Evolutionary conservation across 2,888 invertebrate species (phyloP), one percentile per base, ranked within the genome.

Genomic region (Muscina levida): DNA sequence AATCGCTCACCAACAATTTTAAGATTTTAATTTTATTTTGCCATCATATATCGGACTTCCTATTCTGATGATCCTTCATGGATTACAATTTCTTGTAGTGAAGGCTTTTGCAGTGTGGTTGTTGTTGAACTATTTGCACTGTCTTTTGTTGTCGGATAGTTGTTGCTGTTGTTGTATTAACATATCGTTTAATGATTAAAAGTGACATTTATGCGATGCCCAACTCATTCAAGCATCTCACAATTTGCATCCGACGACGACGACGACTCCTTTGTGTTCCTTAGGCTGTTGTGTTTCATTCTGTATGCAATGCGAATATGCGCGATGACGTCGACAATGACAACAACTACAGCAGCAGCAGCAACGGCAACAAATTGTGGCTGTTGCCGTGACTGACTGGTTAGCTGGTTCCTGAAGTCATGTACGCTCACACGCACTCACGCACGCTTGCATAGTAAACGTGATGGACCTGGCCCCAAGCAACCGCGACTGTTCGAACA

Each of bases 191-290:
- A 85, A 87, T 85, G 85, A 88, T 89, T 85, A 85, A 84, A 88
- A 86, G 88, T 88, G 88, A 88, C 89, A 89, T 88, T 88, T 89
- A 88, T 88, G 84, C 88, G 88, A 85, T 88, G 88, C 87, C 84
- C 79, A 82, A 85, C 86, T 76, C 79, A 76, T 76, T 79, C 79
- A 79, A 87, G 86, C 86, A 85, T 84, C 87, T 84, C 86, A 82
- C 75, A 53, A 53, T 85, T 83, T 71, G 81, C 87, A 85, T 86
- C 85, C 85, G n/a, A n/a, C n/a, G n/a, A n/a, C n/a, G n/a, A n/a
- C n/a, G n/a, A n/a, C n/a, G n/a, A n/a, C 62, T 17, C n/a, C n/a
- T 31, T 22, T 4, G 13, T 46, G 6, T 15, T 70, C 17, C 53
- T 2, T 37, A 15, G 51, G 5, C 51, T 26, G 17, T n/a, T 22